Conservation (phyloP, 2,113 vertebrate species). For the Orientallactaga bullata region DNA sequence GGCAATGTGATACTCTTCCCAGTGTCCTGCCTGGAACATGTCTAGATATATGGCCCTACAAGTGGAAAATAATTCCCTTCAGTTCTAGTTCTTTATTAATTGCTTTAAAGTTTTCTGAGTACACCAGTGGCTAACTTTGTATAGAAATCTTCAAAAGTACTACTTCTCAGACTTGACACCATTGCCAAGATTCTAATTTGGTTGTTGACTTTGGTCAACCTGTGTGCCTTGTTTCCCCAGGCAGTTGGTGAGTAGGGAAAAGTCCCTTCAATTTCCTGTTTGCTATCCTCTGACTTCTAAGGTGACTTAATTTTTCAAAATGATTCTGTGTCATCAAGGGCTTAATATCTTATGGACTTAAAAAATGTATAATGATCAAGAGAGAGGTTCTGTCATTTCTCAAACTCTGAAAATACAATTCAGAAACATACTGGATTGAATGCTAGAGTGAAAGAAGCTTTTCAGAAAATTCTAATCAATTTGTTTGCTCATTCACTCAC, state of each 20-base stretch:
- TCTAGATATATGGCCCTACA: slow-evolving; percentile 36
- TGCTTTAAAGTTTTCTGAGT: slow-evolving; percentile 33
- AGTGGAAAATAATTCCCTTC: slow-evolving; percentile 47
- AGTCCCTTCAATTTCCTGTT: slow-evolving; percentile 35
- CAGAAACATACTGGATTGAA: slow-evolving; percentile 44
- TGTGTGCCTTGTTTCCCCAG: slow-evolving; percentile 62
- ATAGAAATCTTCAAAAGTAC: slow-evolving; percentile 14
- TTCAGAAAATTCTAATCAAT: slow-evolving; percentile 3
- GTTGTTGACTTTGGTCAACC: slow-evolving; percentile 56
- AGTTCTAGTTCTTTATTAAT: slow-evolving; percentile 54
- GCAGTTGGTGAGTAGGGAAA: slow-evolving; percentile 64
- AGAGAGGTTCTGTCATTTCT: slow-evolving; percentile 54
- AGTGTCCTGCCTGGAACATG: slow-evolving; percentile 25
- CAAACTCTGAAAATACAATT: slow-evolving; percentile 35
- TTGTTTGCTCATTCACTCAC: slow-evolving; percentile 37
- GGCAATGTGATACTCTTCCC: not conserved
- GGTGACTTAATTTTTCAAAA: slow-evolving; percentile 54
- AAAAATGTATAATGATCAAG: not conserved
- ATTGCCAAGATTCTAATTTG: slow-evolving; percentile 60
- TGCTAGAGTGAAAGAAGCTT: slow-evolving; percentile 55
- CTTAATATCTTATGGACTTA: slow-evolving; percentile 54
- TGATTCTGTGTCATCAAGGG: slow-evolving; percentile 58
- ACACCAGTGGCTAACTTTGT: slow-evolving; percentile 54
- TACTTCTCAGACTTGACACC: slow-evolving; percentile 27
- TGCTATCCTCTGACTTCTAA: slow-evolving; percentile 61